phyloP scores from a whole-genome alignment of 2,888 invertebrate genomes.

The Mythimna ferrago region DNA sequence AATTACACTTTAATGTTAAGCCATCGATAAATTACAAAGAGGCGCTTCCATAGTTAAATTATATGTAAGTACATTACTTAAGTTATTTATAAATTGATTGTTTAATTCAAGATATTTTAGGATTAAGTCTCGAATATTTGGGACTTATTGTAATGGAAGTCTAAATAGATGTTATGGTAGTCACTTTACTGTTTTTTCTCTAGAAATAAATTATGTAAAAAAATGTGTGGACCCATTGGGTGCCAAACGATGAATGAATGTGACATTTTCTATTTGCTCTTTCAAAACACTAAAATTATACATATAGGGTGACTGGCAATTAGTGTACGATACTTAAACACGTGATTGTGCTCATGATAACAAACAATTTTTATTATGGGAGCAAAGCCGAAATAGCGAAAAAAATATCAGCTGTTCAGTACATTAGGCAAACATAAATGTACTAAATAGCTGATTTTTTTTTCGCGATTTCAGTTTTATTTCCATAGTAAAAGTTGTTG shows the following conservation, averaged over 20 bases:
- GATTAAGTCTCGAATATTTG: slow-evolving; percentile 2
- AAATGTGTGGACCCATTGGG: not conserved
- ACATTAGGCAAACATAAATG: too few species aligned
- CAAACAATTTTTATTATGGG: too few species aligned
- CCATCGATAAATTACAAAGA: slow-evolving; percentile 54
- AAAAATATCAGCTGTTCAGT: too few species aligned
- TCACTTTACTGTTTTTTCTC: not conserved
- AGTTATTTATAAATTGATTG: slow-evolving; percentile 44
- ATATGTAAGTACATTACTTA: slow-evolving; percentile 53
- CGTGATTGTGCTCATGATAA: too few species aligned
- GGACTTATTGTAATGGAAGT: slow-evolving; percentile 54
- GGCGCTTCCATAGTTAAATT: slow-evolving; percentile 65
- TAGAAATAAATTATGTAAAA: not conserved
- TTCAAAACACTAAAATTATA: slow-evolving; percentile 5
- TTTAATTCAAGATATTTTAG: slow-evolving; percentile 21
- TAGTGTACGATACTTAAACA: too few species aligned
- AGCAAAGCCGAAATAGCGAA: too few species aligned
- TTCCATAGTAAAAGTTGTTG: too few species aligned
- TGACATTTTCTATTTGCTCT: slow-evolving; percentile 18
- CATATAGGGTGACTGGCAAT: too few species aligned
- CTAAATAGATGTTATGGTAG: slow-evolving; percentile 22
- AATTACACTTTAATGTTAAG: slow-evolving; percentile 50
- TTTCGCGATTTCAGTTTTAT: too few species aligned
- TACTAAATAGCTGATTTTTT: too few species aligned
- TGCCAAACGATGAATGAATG: slow-evolving; percentile 32